Conservation (phyloP, 2,797 vertebrate species). For the Myotis vivesi region DNA sequence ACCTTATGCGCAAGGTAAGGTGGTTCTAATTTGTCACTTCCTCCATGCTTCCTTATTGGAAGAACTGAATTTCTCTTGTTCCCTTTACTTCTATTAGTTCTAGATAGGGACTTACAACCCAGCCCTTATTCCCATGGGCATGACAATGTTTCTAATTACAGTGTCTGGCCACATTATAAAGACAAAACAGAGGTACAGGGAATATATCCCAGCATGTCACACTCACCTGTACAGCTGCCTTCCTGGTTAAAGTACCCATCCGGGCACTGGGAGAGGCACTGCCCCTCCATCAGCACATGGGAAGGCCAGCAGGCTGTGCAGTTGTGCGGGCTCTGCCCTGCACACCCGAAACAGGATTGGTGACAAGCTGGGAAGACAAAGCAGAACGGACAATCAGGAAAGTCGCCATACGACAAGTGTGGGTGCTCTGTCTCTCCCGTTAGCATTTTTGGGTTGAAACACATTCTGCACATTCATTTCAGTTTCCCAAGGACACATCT, state of each 20-base stretch:
- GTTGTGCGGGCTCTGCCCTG: conserved; percentile 83
- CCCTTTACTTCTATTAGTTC: neutral
- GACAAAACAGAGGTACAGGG: neutral
- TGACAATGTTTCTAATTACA: neutral
- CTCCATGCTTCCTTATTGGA: neutral
- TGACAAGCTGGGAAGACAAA: conserved; percentile 86
- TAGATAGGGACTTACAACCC: neutral
- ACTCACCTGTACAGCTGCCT: conserved; percentile 87
- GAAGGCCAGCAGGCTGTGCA: conserved; percentile 87
- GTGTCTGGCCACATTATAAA: neutral
- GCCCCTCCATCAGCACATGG: conserved; percentile 83
- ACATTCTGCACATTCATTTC: neutral
- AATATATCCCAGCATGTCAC: neutral
- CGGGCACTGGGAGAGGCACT: conserved; percentile 87
- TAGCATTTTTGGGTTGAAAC: neutral
- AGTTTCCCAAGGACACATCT: neutral
- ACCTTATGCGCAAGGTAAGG: neutral
- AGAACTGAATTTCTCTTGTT: neutral
- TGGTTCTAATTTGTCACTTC: neutral
- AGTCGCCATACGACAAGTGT: rapidly evolving
- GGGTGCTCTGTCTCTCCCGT: neutral
- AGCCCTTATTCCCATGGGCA: neutral
- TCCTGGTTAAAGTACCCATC: conserved; percentile 84
- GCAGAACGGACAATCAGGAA: neutral
- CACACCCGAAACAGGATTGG: conserved; percentile 87